Conservation (phyloP, 2,113 vertebrate genomes). For the Indicator indicator region DNA sequence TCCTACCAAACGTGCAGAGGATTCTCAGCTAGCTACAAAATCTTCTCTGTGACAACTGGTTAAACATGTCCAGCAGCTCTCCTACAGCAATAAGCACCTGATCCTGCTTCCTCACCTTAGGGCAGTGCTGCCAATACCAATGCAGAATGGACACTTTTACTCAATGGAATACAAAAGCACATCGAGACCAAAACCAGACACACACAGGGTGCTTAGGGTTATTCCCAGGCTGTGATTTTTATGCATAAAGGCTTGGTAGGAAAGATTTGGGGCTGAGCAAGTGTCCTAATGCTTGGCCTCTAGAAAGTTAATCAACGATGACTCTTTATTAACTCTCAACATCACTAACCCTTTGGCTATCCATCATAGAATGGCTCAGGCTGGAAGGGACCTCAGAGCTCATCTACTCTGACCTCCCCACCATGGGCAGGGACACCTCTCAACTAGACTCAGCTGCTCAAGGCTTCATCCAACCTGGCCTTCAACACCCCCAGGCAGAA, state of each 20-base stretch:
- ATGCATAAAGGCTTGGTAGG: slow-evolving; percentile 4
- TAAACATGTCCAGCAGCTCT: neutral
- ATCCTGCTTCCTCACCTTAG: neutral
- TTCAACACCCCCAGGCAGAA: no score
- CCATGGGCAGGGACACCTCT: no score
- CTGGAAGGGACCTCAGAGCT: no score
- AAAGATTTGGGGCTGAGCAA: slow-evolving; percentile 22
- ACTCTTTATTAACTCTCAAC: slow-evolving; percentile 28
- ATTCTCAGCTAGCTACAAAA: neutral
- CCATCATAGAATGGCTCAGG: neutral
- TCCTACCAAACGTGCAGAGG: neutral
- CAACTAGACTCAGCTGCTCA: no score
- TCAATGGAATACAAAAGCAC: neutral
- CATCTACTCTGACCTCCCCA: no score
- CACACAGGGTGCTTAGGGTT: neutral
- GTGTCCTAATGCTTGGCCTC: neutral
- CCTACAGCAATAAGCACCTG: neutral
- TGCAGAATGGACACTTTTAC: neutral
- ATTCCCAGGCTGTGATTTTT: neutral
- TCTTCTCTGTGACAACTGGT: neutral
- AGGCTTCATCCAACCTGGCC: no score
- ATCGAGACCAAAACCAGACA: neutral
- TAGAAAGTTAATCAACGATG: slow-evolving; percentile 11
- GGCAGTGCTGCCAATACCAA: neutral
- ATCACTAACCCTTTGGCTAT: neutral